Conservation (phyloP, 2,113 vertebrate genomes). For the Thamnophis sirtalis region DNA sequence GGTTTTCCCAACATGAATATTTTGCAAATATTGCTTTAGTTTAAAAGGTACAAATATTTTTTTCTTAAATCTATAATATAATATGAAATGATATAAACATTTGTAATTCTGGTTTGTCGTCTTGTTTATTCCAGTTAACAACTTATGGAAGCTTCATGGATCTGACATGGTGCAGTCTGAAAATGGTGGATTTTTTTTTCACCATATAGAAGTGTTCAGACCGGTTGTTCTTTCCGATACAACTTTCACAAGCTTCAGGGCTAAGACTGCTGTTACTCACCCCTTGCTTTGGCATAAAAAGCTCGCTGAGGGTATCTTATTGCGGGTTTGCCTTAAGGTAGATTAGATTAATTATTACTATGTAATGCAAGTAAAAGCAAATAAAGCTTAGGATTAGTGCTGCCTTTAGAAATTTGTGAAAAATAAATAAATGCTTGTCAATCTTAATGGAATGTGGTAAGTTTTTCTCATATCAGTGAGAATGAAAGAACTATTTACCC, state of each 20-base stretch:
- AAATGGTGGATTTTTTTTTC: slow-evolving; percentile 67
- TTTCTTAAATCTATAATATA: neutral
- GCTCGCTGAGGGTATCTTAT: slow-evolving; percentile 71
- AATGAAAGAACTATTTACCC: slow-evolving; percentile 64
- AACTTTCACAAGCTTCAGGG: slow-evolving; percentile 76
- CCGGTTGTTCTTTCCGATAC: slow-evolving; percentile 67
- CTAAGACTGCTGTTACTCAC: slow-evolving; percentile 74
- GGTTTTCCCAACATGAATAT: neutral
- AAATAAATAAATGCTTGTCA: slow-evolving; percentile 63
- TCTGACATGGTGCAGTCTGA: slow-evolving; percentile 73
- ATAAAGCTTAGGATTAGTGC: slow-evolving; percentile 77
- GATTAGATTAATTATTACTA: slow-evolving; percentile 82
- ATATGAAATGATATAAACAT: neutral
- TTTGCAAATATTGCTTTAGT: neutral
- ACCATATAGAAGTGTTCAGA: slow-evolving; percentile 67
- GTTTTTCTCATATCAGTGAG: slow-evolving; percentile 64
- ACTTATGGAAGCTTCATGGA: slow-evolving; percentile 70
- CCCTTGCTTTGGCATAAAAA: slow-evolving; percentile 78
- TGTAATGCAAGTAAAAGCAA: slow-evolving; percentile 80
- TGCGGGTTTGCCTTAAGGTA: slow-evolving; percentile 79
- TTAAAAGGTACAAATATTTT: neutral
- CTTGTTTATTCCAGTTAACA: slow-evolving; percentile 87
- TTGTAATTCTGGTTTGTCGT: slow-evolving; percentile 15
- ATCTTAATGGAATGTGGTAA: slow-evolving; percentile 62
- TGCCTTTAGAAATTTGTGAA: slow-evolving; percentile 68